These are phyloP conservation scores for Rhyzopertha dominica DNA, from an alignment of 1,140 invertebrate genomes.

Conservation along the genomic window DNA sequence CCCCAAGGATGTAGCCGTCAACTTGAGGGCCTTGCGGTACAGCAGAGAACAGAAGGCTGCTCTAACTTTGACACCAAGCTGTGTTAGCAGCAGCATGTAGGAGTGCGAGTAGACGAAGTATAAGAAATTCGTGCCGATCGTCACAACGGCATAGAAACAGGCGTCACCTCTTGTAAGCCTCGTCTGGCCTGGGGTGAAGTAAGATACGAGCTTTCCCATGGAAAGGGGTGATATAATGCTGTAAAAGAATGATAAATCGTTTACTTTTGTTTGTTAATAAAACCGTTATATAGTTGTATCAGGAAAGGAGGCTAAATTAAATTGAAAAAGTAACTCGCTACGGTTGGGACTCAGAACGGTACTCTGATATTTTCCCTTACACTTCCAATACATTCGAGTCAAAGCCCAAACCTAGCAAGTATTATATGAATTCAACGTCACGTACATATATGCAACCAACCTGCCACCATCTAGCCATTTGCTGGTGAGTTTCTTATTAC, in stretches of 20 bases:
- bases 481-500: too few relatives aligned
- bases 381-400: too few relatives aligned
- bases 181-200: conserved; percentile 54
- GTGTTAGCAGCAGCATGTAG: conserved; percentile 66
- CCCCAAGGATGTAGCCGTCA: conserved; percentile 65
- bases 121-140: conserved; percentile 54
- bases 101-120: conserved; percentile 53
- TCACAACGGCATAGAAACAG: conserved; percentile 60
- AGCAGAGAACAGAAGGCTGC: conserved; percentile 73
- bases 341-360: too few relatives aligned
- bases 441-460: too few relatives aligned
- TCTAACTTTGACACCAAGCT: conserved; percentile 74
- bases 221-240: conserved; percentile 67
- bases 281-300: neutral
- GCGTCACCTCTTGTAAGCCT: conserved; percentile 50
- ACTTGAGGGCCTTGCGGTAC: conserved; percentile 71
- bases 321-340: too few relatives aligned
- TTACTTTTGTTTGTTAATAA: conserved; percentile 2
- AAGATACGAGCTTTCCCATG: conserved; percentile 62
- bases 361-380: too few relatives aligned
- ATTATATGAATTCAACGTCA: too few relatives aligned
- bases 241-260: conserved; percentile 34
- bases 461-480: too few relatives aligned
- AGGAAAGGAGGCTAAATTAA: too few relatives aligned
- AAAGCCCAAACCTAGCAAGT: too few relatives aligned